These are phyloP conservation scores for Cuculus canorus DNA, from an alignment of 2,797 vertebrate species.

Conservation along the genomic window DNA sequence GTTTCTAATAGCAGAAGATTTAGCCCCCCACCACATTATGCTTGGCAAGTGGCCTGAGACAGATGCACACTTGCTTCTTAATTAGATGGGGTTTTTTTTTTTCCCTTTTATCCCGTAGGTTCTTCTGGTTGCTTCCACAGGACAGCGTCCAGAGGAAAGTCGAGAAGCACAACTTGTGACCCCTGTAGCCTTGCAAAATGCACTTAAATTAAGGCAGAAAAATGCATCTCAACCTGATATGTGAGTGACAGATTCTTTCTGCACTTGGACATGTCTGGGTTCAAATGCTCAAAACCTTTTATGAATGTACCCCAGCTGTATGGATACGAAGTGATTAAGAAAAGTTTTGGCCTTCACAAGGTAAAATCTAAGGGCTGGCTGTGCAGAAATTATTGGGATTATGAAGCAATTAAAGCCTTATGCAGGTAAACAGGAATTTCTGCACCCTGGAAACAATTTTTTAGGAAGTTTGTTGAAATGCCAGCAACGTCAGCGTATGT, in stretches of 20 bases:
- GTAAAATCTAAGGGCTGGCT: background rate
- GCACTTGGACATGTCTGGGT: background rate
- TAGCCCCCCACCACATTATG: conserved; percentile 24
- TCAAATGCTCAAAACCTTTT: background rate
- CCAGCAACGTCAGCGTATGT: background rate
- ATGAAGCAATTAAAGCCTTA: background rate
- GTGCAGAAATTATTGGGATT: background rate
- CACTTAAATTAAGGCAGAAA: background rate
- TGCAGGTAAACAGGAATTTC: background rate
- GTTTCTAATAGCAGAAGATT: conserved; percentile 11
- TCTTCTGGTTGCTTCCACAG: background rate
- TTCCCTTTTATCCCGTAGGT: background rate
- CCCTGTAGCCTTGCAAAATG: background rate
- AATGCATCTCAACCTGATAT: background rate
- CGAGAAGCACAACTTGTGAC: conserved; percentile 5
- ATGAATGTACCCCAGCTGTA: background rate
- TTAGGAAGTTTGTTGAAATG: background rate
- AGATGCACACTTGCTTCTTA: conserved; percentile 58
- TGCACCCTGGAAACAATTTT: background rate
- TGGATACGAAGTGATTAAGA: background rate
- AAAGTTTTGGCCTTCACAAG: background rate
- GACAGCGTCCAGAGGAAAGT: background rate
- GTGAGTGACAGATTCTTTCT: background rate
- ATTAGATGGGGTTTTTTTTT: conserved; percentile 17
- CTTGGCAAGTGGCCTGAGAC: conserved; percentile 69